phyloP scores from a whole-genome alignment of 2,113 vertebrate species.

The Neogale vison region DNA sequence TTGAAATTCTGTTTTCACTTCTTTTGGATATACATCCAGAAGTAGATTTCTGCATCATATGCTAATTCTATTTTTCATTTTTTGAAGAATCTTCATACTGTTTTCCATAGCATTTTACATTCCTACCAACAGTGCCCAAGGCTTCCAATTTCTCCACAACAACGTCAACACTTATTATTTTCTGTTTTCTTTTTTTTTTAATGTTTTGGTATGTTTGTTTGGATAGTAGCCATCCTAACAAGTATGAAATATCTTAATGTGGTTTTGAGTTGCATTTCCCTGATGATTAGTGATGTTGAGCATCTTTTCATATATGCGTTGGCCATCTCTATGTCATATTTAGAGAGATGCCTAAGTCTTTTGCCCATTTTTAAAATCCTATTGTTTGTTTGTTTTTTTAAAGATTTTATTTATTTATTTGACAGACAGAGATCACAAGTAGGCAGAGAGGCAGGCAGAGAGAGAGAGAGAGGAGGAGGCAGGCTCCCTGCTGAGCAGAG shows the following conservation, averaged over 20 bases:
- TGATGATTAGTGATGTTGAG: background rate
- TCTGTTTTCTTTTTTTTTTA: background rate
- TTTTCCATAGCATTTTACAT: background rate
- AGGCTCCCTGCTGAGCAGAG: too few species aligned
- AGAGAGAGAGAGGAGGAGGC: too few species aligned
- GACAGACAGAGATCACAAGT: too few species aligned
- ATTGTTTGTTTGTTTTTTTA: background rate
- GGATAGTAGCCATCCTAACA: background rate
- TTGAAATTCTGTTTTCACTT: background rate
- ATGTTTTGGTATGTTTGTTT: background rate
- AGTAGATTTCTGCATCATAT: background rate
- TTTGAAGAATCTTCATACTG: background rate
- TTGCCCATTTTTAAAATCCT: background rate
- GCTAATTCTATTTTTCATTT: background rate
- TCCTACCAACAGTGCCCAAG: background rate
- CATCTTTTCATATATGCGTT: background rate
- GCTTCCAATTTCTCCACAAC: background rate
- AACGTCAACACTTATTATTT: background rate
- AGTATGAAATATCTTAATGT: background rate
- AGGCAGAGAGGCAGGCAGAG: too few species aligned
- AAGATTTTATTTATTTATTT: too few species aligned
- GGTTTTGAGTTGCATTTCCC: background rate
- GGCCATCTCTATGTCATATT: background rate
- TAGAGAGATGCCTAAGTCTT: background rate
- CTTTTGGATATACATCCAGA: background rate